Conservation (phyloP, 2,888 invertebrate species). For the Hecatera dysodea region DNA sequence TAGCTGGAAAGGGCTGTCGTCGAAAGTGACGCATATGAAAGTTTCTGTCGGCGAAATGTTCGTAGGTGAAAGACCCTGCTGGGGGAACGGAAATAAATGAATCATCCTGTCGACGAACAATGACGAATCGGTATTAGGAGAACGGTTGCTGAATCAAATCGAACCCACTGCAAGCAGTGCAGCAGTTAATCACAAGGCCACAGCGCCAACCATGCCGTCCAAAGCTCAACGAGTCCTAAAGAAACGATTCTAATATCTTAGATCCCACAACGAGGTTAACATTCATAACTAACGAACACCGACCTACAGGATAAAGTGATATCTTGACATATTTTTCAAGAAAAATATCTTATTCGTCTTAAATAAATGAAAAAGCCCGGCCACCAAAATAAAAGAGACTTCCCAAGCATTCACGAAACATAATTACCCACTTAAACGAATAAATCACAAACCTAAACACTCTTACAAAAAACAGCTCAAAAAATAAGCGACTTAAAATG, state of each 20-base stretch:
- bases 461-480: constrained; percentile 20
- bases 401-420: constrained; percentile 26
- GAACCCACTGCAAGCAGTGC: no score
- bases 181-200: no score
- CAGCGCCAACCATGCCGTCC: no score
- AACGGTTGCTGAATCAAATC: background rate
- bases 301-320: background rate
- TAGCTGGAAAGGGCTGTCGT: no score
- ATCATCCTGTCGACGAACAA: constrained; percentile 2
- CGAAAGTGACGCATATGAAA: no score
- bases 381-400: constrained; percentile 11
- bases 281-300: background rate
- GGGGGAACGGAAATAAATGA: background rate
- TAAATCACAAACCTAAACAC: constrained; percentile 46
- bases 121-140: background rate
- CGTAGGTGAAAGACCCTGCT: background rate
- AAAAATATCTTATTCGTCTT: background rate
- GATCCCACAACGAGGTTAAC: background rate
- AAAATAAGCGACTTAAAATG: constrained; percentile 48
- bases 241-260: background rate
- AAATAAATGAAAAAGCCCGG: constrained; percentile 19
- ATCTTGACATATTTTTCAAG: background rate
- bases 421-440: constrained; percentile 34
- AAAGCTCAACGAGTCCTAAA: background rate
- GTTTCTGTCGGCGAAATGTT: background rate